phyloP scores from a whole-genome alignment of 35 echinoderm and acorn worm genomes.

The Lytechinus variegatus region DNA sequence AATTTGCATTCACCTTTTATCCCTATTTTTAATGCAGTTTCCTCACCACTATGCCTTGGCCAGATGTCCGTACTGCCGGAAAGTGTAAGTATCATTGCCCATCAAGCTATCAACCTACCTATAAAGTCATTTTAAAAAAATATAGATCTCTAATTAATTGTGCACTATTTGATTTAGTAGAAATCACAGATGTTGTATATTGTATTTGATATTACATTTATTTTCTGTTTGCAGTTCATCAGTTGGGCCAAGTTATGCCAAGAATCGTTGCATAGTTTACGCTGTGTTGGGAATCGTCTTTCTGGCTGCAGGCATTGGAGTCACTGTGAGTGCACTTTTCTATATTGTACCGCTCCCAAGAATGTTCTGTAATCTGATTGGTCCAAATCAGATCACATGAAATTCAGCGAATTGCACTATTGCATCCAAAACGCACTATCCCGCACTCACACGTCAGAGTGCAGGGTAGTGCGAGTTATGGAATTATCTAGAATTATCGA shows the following conservation, averaged over 20 bases:
- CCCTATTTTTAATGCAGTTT: conserved; percentile 56
- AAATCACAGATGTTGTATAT: not conserved
- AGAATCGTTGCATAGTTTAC: conserved; percentile 83
- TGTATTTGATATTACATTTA: conserved; percentile 31
- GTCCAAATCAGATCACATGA: too few species aligned
- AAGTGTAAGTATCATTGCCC: conserved; percentile 77
- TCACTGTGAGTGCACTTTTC: conserved; percentile 80
- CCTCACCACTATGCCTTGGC: conserved; percentile 79
- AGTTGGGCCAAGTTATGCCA: conserved; percentile 84
- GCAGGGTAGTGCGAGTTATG: too few species aligned
- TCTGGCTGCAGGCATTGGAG: conserved; percentile 83
- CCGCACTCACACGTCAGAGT: too few species aligned
- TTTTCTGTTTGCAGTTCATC: conserved; percentile 72
- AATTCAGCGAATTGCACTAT: too few species aligned
- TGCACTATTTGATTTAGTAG: not conserved
- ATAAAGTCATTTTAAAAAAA: too few species aligned
- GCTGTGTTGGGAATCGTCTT: conserved; percentile 90
- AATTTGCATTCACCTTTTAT: too few species aligned
- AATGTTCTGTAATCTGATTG: too few species aligned
- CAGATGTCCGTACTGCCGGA: conserved; percentile 90
- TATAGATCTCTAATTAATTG: not conserved
- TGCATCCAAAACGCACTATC: too few species aligned
- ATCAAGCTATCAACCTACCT: too few species aligned
- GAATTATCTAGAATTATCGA: too few species aligned
- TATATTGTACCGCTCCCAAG: too few species aligned